Evolutionary conservation across 2,888 invertebrate genomes (phyloP), one percentile per base, ranked within the genome.

Genomic region (Sycophila texana): DNA sequence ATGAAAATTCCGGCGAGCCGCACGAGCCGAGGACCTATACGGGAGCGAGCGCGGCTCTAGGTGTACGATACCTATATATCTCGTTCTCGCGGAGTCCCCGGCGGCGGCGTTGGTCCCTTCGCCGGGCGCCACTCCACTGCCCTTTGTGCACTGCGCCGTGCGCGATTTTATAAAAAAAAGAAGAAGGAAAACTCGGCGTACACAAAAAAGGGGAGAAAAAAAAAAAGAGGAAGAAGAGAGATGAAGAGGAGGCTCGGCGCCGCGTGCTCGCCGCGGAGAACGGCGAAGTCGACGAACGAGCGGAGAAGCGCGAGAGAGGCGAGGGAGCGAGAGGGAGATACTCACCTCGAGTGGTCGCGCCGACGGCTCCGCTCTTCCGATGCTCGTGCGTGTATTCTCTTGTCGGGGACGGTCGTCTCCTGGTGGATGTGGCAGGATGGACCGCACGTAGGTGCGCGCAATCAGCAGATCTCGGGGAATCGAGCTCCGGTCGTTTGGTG

Each of bases 331-430:
- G 30, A 65, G 58, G 22, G 16, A 72, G 16, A 66, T 53, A 61
- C 65, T 76, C 63, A 73, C 79, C 71, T 73, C 49, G 68, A 39
- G 57, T 73, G 26, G 53, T 47, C 73, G 74, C 68, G 49, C 63
- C 68, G 63, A 74, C 66, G 16, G 20, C 30, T 39, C 39, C 61
- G 49, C 57, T 53, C 58, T 74, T 22, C 57, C 55, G 47, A 49
- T 47, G 20, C 55, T 39, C 18, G 39, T 10, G 1, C 39, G 39
- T 1, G 7, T 39, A 1, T 39, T 39, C 39, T 55, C 65, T 47
- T 18, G 51, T 30, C 63, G 58, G 61, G 10, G 61, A 30, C 39
- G 61, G 30, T 61, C 53, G 65, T 63, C 26, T 71, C 57, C 4
- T 49, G 49, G 49, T 49, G n/a, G 14, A n/a, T 12, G 18, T 51